These are phyloP conservation scores for Acleris literana DNA, from an alignment of 2,888 invertebrate genomes.

Conservation along the genomic window DNA sequence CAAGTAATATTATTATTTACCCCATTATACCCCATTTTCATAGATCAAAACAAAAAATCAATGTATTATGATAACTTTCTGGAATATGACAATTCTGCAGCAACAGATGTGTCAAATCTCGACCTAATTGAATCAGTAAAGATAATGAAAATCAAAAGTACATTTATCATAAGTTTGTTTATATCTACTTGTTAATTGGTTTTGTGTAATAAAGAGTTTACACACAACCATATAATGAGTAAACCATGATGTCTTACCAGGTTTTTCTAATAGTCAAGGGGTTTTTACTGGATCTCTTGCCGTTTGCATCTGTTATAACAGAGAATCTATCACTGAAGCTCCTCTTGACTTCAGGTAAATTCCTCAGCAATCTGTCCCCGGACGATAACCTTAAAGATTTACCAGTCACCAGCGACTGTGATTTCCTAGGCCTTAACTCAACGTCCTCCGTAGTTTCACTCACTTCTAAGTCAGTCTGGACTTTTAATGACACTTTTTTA, in stretches of 20 bases:
- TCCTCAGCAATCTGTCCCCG: constrained; percentile 51
- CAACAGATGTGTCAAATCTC: no score
- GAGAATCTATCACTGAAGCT: constrained; percentile 79
- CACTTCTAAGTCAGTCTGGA: constrained; percentile 43
- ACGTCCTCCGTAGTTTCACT: constrained; percentile 45
- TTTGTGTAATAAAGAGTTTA: no score
- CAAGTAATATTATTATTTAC: no score
- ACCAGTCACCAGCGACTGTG: constrained; percentile 54
- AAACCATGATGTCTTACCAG: constrained; percentile 60
- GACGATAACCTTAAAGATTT: constrained; percentile 68
- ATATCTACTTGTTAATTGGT: no score
- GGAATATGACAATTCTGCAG: no score
- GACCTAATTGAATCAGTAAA: no score
- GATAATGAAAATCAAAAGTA: no score
- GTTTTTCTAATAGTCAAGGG: constrained; percentile 77
- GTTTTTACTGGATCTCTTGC: constrained; percentile 62
- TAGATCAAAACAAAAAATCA: no score
- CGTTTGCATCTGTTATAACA: constrained; percentile 65
- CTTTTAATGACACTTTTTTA: constrained; percentile 54
- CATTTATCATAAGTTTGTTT: no score
- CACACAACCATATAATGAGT: neutral
- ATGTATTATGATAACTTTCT: no score
- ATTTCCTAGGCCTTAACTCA: constrained; percentile 55
- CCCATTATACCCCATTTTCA: no score
- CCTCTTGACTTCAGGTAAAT: constrained; percentile 70